Evolutionary conservation across 2,113 vertebrate species (phyloP), one percentile per base, ranked within the genome.

Genomic region (Epinephelus cyanopodus): DNA sequence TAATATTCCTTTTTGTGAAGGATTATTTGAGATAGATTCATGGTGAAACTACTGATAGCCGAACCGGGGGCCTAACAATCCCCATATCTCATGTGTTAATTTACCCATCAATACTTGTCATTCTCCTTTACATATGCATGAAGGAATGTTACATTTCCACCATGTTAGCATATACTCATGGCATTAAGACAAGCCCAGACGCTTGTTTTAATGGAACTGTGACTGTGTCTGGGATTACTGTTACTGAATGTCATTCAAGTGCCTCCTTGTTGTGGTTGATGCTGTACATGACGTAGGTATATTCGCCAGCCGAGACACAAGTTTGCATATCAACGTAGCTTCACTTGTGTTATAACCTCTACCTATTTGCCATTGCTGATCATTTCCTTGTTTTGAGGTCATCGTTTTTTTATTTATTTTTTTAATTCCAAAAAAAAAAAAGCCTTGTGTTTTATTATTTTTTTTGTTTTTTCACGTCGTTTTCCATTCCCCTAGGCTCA

Each of bases 401-500:
- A 92, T 93, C 89, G 72, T 81, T 90, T 75, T 69, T 63, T 63
- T 48, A 79, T 71, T 37, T 8, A 29, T 29, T 29, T 29, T 29
- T 29, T 29, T 29, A 29, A 29, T 29, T 29, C 62, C 45, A 33
- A 57, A 60, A 66, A 39, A 66, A 39, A 74, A 64, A 79, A 74
- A 87, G 71, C 85, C 87, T 83, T 91, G 80, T 91, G 76, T 85
- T 92, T 85, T 82, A 53, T 74, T 89, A 48, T 77, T 81, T 74
- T 84, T 87, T 90, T 83, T 82, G 9, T 84, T 87, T 91, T 91
- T 89, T 87, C 89, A 92, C 91, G 86, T 87, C 90, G 91, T 92
- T 92, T 77, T 94, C 92, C 92, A 98, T 99, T 98, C 97, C 98
- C 97, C 97, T 98, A 99, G 98, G 98, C 97, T 98, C 98, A 99